Evolutionary conservation across 1,140 invertebrate species (phyloP).

Genomic region (Leptopilina boulardi): DNA sequence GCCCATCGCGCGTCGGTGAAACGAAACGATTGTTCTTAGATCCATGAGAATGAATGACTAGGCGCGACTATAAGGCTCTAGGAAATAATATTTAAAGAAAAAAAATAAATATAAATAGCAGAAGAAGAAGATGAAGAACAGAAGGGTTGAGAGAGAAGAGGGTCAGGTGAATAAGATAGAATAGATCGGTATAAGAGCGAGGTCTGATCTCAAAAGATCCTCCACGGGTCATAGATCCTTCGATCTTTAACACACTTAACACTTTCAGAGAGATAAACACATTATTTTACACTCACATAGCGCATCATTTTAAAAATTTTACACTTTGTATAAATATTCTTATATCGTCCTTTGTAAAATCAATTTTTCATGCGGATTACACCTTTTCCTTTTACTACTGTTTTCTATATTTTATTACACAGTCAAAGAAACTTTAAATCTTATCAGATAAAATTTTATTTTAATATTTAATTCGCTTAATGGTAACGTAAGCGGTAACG

Average conservation of each 20-base stretch:
- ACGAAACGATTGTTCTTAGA: slow-evolving; percentile 42
- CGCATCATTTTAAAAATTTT: neutral
- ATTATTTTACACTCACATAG: neutral
- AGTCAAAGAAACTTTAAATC: too few relatives aligned
- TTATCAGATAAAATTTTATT: too few relatives aligned
- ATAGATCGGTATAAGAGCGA: neutral
- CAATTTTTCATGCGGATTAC: too few relatives aligned
- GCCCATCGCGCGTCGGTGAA: slow-evolving; percentile 38
- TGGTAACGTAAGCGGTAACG: too few relatives aligned
- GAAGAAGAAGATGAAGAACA: neutral
- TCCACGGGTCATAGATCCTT: neutral
- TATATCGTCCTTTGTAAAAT: neutral
- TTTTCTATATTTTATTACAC: too few relatives aligned
- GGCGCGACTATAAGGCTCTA: slow-evolving; percentile 29
- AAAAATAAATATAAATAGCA: slow-evolving; percentile 5
- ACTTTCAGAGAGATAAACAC: slow-evolving; percentile 10
- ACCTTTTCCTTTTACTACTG: too few relatives aligned
- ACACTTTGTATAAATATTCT: neutral
- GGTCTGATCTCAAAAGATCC: slow-evolving; percentile 7
- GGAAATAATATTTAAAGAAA: slow-evolving; percentile 20
- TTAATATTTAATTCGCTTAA: too few relatives aligned
- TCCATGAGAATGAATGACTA: slow-evolving; percentile 40
- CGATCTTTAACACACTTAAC: neutral
- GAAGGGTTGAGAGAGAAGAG: neutral
- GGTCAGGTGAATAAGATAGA: slow-evolving; percentile 6